Percentiles rank a stretch among this genome's conserved stretches.
Evolutionary conservation across 2,113 vertebrate genomes (phyloP).

Genomic region (Ursus arctos): DNA sequence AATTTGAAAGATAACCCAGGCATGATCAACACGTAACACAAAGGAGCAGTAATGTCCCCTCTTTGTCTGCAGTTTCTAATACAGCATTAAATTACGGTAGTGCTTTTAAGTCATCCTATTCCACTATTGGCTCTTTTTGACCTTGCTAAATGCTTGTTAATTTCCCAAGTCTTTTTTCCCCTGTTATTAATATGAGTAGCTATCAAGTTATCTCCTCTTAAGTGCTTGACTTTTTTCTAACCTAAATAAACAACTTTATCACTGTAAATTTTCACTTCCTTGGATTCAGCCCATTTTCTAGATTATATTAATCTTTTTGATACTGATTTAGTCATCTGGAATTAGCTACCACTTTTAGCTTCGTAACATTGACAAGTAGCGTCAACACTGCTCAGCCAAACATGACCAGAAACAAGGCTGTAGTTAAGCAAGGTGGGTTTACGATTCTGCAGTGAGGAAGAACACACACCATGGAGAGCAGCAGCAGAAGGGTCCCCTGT

Average conservation of each 20-base stretch:
- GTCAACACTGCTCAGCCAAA: not conserved
- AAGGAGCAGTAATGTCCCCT: not conserved
- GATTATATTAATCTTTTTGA: not conserved
- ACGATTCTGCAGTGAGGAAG: not conserved
- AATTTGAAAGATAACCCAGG: not conserved
- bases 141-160: not conserved
- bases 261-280: not conserved
- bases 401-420: not conserved
- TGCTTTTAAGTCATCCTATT: not conserved
- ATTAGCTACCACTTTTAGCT: not conserved
- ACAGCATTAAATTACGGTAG: not conserved
- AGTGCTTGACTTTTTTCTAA: not conserved
- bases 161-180: not conserved
- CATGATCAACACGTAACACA: not conserved
- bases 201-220: not conserved
- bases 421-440: not conserved
- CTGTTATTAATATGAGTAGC: not conserved
- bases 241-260: not conserved
- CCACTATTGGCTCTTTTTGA: not conserved
- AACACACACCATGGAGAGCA: not conserved
- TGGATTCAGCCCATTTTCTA: not conserved
- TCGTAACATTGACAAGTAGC: not conserved
- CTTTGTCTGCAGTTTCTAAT: not conserved
- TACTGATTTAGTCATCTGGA: not conserved
- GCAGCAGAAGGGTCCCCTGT: not conserved